These are phyloP conservation scores for Chaetura pelagica DNA, from an alignment of 2,113 vertebrate species.

Conservation along the genomic window DNA sequence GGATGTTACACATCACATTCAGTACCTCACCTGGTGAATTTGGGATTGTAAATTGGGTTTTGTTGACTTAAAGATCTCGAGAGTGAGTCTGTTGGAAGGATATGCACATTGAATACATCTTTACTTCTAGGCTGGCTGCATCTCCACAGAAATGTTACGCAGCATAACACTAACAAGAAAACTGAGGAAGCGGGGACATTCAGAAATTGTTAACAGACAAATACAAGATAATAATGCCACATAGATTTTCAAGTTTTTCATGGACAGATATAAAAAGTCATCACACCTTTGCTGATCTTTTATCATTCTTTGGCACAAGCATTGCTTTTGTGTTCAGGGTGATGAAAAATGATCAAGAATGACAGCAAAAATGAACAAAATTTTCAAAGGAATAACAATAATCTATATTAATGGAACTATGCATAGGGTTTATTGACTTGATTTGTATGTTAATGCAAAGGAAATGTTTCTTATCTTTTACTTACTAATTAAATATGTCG, in stretches of 20 bases:
- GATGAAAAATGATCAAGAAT: not conserved
- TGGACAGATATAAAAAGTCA: not conserved
- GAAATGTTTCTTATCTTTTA: not conserved
- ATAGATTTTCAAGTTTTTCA: not conserved
- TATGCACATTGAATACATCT: not conserved
- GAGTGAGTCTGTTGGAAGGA: not conserved
- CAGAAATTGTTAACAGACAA: not conserved
- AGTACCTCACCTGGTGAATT: not conserved
- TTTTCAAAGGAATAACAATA: not conserved
- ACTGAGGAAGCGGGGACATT: not conserved
- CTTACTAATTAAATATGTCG: not conserved
- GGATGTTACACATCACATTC: not conserved
- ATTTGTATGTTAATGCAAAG: not conserved
- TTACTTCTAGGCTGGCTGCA: not conserved
- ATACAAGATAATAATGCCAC: not conserved
- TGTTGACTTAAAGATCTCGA: not conserved
- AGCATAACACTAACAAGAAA: not conserved
- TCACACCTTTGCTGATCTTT: not conserved
- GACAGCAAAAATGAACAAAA: not conserved
- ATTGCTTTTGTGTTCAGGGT: not conserved
- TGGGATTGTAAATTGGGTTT: not conserved
- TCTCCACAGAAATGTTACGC: not conserved
- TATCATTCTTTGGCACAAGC: not conserved
- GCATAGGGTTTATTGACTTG: not conserved
- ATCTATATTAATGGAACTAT: not conserved